Percentiles rank a stretch among this genome's conserved stretches.
These are phyloP conservation scores for Argyrosomus regius DNA, from an alignment of 2,797 vertebrate species.

Conservation along the genomic window DNA sequence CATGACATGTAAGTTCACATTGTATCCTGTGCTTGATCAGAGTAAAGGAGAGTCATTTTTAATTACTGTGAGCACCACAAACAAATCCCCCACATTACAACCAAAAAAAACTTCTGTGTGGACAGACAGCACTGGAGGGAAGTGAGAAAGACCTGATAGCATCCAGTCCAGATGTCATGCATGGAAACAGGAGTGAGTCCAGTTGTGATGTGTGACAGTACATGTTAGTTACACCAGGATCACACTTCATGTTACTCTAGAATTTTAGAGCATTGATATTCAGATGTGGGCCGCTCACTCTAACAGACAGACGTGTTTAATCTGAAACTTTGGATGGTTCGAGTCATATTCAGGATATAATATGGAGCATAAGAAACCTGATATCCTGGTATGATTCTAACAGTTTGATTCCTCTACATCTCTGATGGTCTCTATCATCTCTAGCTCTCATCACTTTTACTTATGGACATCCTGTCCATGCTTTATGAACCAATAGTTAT, in stretches of 20 bases:
- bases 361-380: not conserved
- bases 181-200: conserved; percentile 4
- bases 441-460: too few relatives aligned
- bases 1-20: not conserved
- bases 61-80: too few relatives aligned
- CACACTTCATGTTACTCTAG: not conserved
- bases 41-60: not conserved
- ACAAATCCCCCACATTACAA: too few relatives aligned
- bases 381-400: not conserved
- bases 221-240: conserved; percentile 27
- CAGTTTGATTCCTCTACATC: too few relatives aligned
- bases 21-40: not conserved
- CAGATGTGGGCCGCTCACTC: not conserved
- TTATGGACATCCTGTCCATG: too few relatives aligned
- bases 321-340: too few relatives aligned
- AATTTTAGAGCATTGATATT: not conserved
- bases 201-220: not conserved
- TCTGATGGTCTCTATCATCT: not conserved
- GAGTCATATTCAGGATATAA: not conserved
- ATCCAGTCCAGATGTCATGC: conserved; percentile 1
- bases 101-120: not conserved
- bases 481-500: too few relatives aligned
- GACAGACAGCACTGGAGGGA: not conserved
- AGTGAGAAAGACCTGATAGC: not conserved
- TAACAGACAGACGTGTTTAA: not conserved